Base-by-base conservation (phyloP, 2,888 invertebrate genomes). In the Amblyteles armatorius region DNA sequence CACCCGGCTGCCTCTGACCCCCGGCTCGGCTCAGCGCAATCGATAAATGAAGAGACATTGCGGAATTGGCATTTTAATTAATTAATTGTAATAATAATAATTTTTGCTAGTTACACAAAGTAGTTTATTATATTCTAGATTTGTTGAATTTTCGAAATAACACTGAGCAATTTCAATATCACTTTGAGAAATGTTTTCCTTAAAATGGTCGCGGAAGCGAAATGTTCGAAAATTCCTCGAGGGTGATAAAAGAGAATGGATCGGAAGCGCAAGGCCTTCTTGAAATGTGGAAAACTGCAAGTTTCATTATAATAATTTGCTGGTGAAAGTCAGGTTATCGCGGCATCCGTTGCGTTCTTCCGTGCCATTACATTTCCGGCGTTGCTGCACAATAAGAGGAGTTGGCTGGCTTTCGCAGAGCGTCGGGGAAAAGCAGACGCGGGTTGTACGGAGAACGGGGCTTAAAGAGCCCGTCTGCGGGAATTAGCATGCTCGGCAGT, bases 401-500 rank as follows among this genome's bases (percentile, higher is more conserved):
- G 48, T 48, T 63, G 26, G 63, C 48, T 48, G 19, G 40, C 33
- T 72, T 67, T 26, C 76, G 72, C 16, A 5, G n/a, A 29, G 72
- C 77, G 65, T 67, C 1, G 67, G 50, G 40, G 29, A 77, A 67
- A 60, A 77, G 81, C 71, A 77, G 76, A 82, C 76, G 67, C 40
- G 71, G 48, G 71, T 55, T 65, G 44, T 60, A 72, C 57, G 29
- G 85, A 36, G 85, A 77, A 87, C 86, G 87, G 85, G 85, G 89
- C 88, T 91, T 91, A 90, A 91, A 90, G 89, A 78, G 81, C 88
- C 81, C 86, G 88, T 90, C 90, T 89, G 89, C 86, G 88, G 88
- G 90, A 92, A 92, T 92, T 92, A 92, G 89, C 89, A 84, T 89
- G 89, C 88, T 88, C 87, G 84, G 87, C 86, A 87, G 89, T 87